Evolutionary conservation across 2,797 vertebrate genomes (phyloP), one percentile per base, ranked within the genome.

Genomic region (Todus mexicanus): DNA sequence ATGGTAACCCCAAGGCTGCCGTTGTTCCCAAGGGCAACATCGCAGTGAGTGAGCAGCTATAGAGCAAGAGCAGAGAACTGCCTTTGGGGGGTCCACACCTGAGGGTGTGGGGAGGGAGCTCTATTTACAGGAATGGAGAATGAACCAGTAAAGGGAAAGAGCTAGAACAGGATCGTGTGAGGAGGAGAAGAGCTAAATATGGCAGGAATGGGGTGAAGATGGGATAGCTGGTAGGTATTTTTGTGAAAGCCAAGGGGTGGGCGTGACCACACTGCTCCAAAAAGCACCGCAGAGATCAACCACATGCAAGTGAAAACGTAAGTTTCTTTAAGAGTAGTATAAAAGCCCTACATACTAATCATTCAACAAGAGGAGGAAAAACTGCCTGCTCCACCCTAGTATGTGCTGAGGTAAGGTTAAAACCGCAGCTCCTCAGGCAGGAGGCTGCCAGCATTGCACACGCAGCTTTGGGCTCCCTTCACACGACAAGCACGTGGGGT

Each of bases 351-450:
- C n/a, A 27, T 60, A 5, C 6, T 42, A 20, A 64, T 85, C 2
- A 2, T 83, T 83, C 69, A 61, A 3, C 69, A 71, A 82, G 72
- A 77, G 71, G 65, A 92, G 76, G 61, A 66, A 74, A 84, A 53
- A 63, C 64, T 64, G 43, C 38, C 38, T 71, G 48, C 84, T 75
- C 77, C 77, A 66, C 77, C 86, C 77, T n/a, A 19, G 4, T 12
- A 23, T 21, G 69, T 76, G 82, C 79, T 91, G 90, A 63, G 79
- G 75, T 56, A 11, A 51, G 59, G 48, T 64, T 93, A 63, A 92
- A 92, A 51, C 74, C 86, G 38, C 81, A 79, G 2, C 72, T 79
- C 48, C 77, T 82, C 2, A 1, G 63, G 81, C 72, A 53, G 73
- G 83, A 75, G 64, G 42, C 75, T 81, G 79, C 83, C 56, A 45